These are phyloP conservation scores for Lycaon pictus DNA, from an alignment of 2,113 vertebrate genomes.

Conservation along the genomic window DNA sequence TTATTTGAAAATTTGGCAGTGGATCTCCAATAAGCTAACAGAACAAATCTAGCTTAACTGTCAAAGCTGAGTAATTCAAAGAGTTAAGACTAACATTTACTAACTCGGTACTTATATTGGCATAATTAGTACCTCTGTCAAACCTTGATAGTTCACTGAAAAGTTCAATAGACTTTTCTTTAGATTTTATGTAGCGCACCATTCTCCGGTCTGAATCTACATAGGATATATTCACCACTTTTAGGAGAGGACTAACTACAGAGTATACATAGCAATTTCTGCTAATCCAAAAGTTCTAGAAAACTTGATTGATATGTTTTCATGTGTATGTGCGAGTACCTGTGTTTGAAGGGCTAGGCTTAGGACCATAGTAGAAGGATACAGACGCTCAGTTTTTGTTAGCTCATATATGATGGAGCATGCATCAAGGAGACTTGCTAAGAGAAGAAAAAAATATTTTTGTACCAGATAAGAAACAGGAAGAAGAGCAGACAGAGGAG, in stretches of 20 bases:
- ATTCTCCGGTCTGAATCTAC: constrained; percentile 15
- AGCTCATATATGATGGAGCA: neutral
- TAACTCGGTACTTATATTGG: constrained; percentile 29
- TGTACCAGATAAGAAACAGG: constrained; percentile 48
- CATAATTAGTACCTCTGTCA: constrained; percentile 48
- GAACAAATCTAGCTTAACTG: constrained; percentile 54
- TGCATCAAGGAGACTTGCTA: constrained; percentile 7
- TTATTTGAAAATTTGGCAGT: constrained; percentile 60
- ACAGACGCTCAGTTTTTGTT: neutral
- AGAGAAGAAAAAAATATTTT: neutral
- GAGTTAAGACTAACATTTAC: constrained; percentile 56
- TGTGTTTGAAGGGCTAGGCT: neutral
- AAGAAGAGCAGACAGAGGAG: neutral
- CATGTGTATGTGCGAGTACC: neutral
- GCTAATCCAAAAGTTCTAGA: neutral
- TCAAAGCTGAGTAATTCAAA: constrained; percentile 63
- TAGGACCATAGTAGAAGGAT: neutral
- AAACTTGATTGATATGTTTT: neutral
- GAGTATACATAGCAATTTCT: neutral
- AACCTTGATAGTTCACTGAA: constrained; percentile 37
- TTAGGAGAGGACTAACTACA: neutral
- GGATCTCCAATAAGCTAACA: constrained; percentile 58
- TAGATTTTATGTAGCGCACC: constrained; percentile 21
- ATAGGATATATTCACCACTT: constrained; percentile 16
- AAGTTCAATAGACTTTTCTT: constrained; percentile 21